These are phyloP conservation scores for Cyprinodon brontotheroides DNA, from an alignment of 2,113 vertebrate genomes.

Conservation along the genomic window DNA sequence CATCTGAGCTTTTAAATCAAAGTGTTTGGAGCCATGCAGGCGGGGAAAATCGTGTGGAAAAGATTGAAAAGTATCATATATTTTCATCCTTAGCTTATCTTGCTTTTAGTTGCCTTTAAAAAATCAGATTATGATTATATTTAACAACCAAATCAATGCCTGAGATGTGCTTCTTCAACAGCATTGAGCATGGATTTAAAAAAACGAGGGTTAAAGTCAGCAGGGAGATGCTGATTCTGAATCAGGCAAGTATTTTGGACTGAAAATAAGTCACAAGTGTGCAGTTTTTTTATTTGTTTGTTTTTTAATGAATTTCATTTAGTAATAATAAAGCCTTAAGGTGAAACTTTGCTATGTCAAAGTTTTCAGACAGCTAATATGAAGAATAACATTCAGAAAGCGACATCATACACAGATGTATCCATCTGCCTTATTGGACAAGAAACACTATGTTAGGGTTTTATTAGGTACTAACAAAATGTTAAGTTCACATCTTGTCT, in stretches of 20 bases:
- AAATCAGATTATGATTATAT: no score
- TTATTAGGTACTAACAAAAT: constrained; percentile 11
- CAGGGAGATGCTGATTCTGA: no score
- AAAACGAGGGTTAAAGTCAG: no score
- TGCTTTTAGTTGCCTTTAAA: not conserved
- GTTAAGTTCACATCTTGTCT: constrained; percentile 18
- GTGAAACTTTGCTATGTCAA: constrained; percentile 19
- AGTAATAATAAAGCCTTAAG: constrained; percentile 59
- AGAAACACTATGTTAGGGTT: constrained; percentile 17
- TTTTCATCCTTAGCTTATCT: not conserved
- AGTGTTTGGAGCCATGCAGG: constrained; percentile 44
- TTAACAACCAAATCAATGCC: no score
- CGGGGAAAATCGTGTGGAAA: not conserved
- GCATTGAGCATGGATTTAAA: no score
- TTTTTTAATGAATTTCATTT: constrained; percentile 46
- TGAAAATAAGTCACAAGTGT: not conserved
- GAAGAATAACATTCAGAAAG: constrained; percentile 19
- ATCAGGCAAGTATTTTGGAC: not conserved
- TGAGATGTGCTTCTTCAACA: no score
- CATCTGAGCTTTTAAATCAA: constrained; percentile 26
- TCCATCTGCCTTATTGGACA: constrained; percentile 56
- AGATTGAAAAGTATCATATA: not conserved
- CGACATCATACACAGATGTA: constrained; percentile 19
- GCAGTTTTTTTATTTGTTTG: not conserved
- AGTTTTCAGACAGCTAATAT: constrained; percentile 46